A percentile compares a stretch with the other conserved stretches of the same genome.
phyloP scores from a whole-genome alignment of 2,113 vertebrate genomes.

The Panurus biarmicus region DNA sequence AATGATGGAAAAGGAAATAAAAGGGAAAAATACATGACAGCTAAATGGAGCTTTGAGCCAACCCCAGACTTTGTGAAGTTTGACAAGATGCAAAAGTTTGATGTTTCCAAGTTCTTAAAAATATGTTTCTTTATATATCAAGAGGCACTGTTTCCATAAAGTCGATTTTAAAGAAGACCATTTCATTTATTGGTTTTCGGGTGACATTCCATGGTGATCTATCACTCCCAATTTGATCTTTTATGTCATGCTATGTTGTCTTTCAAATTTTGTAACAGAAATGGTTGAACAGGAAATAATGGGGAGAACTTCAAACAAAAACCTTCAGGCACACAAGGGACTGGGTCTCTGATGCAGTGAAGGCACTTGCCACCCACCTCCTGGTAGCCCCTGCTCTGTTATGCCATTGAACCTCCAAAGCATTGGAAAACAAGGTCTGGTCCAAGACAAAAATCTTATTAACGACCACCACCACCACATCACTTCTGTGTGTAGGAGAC shows the following conservation, averaged over 20 bases:
- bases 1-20: slow-evolving; percentile 40
- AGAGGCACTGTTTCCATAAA: background rate
- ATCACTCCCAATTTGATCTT: background rate
- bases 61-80: background rate
- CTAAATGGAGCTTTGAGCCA: slow-evolving; percentile 29
- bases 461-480: background rate
- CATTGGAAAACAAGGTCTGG: background rate
- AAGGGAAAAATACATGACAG: background rate
- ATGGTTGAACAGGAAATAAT: background rate
- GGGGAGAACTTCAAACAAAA: background rate
- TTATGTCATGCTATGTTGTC: background rate
- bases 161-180: background rate
- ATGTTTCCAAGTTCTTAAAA: background rate
- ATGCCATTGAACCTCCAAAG: background rate
- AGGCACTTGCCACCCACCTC: background rate
- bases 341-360: background rate
- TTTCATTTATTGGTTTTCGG: background rate
- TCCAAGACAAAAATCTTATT: background rate
- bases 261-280: background rate
- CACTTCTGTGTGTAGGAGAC: background rate
- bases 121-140: background rate
- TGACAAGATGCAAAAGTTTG: slow-evolving; percentile 10
- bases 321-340: background rate
- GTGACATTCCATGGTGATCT: background rate
- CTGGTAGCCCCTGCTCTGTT: background rate